Percentiles rank a stretch among this genome's conserved stretches.
Evolutionary conservation across 2,797 vertebrate genomes (phyloP).

Genomic region (Australoheros facetus): DNA sequence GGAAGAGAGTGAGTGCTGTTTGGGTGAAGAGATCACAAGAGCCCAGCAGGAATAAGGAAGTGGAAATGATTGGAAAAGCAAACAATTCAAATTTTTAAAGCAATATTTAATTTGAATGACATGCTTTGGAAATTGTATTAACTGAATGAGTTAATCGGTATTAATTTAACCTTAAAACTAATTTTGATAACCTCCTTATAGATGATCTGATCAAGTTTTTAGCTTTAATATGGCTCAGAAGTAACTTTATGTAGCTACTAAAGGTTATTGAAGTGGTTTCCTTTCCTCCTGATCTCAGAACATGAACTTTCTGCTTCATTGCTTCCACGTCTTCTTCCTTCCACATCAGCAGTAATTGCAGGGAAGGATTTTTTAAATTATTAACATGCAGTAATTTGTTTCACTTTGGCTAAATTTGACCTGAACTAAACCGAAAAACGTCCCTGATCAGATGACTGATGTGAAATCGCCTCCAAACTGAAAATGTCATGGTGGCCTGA

Average conservation of each 20-base stretch:
- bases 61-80: too few species aligned
- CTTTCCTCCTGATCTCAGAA: neutral
- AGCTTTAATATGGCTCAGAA: neutral
- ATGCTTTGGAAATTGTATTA: neutral
- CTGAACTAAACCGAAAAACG: neutral
- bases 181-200: neutral
- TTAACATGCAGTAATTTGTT: neutral
- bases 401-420: neutral
- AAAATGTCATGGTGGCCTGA: neutral
- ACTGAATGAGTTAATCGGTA: neutral
- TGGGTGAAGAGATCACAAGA: neutral
- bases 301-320: neutral
- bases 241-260: neutral
- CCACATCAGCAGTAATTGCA: neutral
- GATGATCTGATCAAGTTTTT: too few species aligned
- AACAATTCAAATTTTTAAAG: too few species aligned
- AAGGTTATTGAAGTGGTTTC: neutral
- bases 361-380: neutral
- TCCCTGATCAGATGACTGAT: neutral
- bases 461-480: neutral
- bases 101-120: neutral
- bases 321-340: too few species aligned
- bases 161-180: fast-evolving
- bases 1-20: slow-evolving; percentile 86
- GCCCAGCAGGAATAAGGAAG: too few species aligned